Conservation (phyloP, 1,140 invertebrate species). For the Drosophila pandora region DNA sequence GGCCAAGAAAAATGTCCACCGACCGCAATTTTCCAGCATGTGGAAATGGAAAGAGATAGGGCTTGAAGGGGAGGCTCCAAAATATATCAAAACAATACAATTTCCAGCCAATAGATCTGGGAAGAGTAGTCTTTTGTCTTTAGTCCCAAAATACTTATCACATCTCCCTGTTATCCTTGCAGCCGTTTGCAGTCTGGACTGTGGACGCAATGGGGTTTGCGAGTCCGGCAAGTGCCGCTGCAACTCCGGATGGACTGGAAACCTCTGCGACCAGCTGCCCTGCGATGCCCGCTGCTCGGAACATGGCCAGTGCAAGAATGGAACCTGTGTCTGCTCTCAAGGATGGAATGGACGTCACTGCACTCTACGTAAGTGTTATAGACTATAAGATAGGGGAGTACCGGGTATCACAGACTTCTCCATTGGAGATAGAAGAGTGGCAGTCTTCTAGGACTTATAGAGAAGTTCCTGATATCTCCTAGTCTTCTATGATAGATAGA, state of each 20-base stretch:
- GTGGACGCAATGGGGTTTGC: slow-evolving; percentile 95
- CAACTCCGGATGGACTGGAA: slow-evolving; percentile 95
- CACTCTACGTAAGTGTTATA: slow-evolving; percentile 92
- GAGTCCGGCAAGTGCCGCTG: slow-evolving; percentile 95
- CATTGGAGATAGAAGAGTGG: too few species aligned
- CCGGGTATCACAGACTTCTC: too few species aligned
- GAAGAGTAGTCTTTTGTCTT: not conserved
- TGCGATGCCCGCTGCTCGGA: slow-evolving; percentile 96
- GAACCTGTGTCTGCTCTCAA: slow-evolving; percentile 97
- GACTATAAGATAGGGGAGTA: too few species aligned
- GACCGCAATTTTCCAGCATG: not conserved
- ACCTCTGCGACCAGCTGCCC: slow-evolving; percentile 94
- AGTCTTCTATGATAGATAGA: too few species aligned
- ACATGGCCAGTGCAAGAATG: slow-evolving; percentile 98
- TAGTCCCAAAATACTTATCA: not conserved
- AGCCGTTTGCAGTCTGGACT: slow-evolving; percentile 96
- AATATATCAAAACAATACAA: not conserved
- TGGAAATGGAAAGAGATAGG: not conserved
- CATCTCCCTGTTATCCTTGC: slow-evolving; percentile 34
- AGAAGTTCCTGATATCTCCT: too few species aligned
- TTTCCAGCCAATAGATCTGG: not conserved
- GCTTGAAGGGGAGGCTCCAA: not conserved
- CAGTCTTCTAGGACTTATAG: too few species aligned
- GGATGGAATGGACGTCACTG: slow-evolving; percentile 99
- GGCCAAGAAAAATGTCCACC: not conserved